A percentile compares a stretch with the other conserved stretches of the same genome.
Conservation (phyloP, 1,140 invertebrate genomes). For the Drosophila sproati region DNA sequence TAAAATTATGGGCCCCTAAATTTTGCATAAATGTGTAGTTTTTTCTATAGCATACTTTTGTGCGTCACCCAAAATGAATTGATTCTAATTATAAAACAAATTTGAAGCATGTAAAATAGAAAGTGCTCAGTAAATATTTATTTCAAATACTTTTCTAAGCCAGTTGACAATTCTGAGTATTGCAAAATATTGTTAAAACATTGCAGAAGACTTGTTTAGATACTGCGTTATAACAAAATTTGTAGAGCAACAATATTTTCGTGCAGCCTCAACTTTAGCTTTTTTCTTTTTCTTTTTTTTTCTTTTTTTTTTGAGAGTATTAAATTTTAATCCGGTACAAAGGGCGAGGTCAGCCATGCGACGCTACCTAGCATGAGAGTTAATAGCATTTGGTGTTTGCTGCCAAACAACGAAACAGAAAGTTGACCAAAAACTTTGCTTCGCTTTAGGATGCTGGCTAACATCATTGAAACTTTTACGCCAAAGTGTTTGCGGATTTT, state of each 20-base stretch:
- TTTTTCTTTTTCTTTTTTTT: constrained; percentile 6
- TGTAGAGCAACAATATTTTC: background rate
- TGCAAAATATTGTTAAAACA: too few relatives aligned
- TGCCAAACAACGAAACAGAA: constrained; percentile 25
- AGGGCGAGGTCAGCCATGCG: constrained; percentile 15
- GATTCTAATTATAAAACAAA: too few relatives aligned
- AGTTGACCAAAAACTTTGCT: constrained; percentile 29
- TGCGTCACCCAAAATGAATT: too few relatives aligned
- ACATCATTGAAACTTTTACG: background rate
- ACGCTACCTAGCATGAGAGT: constrained; percentile 32
- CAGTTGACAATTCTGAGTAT: too few relatives aligned
- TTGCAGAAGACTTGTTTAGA: too few relatives aligned
- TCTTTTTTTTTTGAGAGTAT: constrained; percentile 43
- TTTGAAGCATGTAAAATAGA: too few relatives aligned
- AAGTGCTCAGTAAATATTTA: too few relatives aligned
- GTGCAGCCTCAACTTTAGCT: background rate
- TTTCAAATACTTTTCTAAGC: too few relatives aligned
- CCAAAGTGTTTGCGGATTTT: constrained; percentile 11
- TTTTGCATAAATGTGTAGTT: too few relatives aligned
- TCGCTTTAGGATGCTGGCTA: background rate
- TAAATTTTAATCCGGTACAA: constrained; percentile 69
- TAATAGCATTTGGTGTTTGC: constrained; percentile 56
- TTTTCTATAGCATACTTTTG: background rate
- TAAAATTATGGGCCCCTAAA: background rate
- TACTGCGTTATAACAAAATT: background rate